Evolutionary conservation across 2,797 vertebrate genomes (phyloP), one percentile per base, ranked within the genome.

Genomic region (Euthynnus affinis): DNA sequence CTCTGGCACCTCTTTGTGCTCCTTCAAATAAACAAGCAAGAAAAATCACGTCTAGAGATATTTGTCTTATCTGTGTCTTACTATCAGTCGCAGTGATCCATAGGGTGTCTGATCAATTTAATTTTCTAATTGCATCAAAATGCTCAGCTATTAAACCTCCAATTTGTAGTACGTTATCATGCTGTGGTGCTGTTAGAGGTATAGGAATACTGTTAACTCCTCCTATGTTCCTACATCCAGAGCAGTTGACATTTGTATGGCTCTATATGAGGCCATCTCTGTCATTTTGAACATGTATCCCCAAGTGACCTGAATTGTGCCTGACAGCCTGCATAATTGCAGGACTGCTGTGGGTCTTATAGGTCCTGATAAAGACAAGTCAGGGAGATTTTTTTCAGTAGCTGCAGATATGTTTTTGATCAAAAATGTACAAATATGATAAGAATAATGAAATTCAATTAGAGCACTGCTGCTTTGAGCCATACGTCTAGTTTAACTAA

Each of bases 301-400:
- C 81, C 80, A 56, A 6, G 15, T 74, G 72, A 68, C 69, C 52
- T 68, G 71, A 80, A 64, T 81, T 69, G 66, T 74, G 81, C 71
- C 76, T 84, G 87, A 87, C 89, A 91, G 79, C 15, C 75, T 76
- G 77, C 58, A 71, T 90, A 87, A 90, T 87, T 90, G 83, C 65
- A 55, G 56, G 68, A 81, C 80, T 89, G 83, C 78, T 64, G 55
- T 53, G 75, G 79, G 78, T 74, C 53, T 74, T 22, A 40, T 27
- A 37, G 66, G 9, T 49, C 27, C 65, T 48, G 63, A 78, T 76
- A 58, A 80, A 83, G 58, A 56, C 22, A 51, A 17, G 49, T 52
- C 2, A 46, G 3, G 0, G 40, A 75, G 42, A 23, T 53, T 44
- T 80, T 46, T 53, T 52, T 25, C 29, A 29, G 18, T 49, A 27